Base-by-base conservation (phyloP, 2,888 invertebrate genomes). In the Disparrhopalites patrizii region DNA sequence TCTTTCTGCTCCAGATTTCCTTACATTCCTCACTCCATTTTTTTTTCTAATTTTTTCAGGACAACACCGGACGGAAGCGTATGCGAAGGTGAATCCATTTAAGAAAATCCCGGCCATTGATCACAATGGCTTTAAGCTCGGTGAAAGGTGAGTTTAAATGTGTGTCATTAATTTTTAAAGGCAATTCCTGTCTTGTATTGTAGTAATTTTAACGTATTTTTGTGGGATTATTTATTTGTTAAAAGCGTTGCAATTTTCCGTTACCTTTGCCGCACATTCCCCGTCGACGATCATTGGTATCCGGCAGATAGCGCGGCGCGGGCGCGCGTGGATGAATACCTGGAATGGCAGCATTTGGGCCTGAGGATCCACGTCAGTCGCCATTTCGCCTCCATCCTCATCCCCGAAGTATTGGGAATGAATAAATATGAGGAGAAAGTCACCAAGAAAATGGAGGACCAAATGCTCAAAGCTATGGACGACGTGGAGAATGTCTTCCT, bases 261-360 rank as follows among this genome's bases (percentile, higher is more conserved):
- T 70, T 90, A 90, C 77, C 76, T 90, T 54, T 79, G 83, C 2
- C 79, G 82, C 60, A 85, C 86, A 76, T 78, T 77, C 70, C 79
- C 85, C 38, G 76, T 82, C 1, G 76, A 78, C 1, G 84, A 86
- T 50, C 82, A 82, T 69, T 85, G 87, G 82, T 90, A 87, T 76
- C 89, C 89, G 0, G 55, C 40, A 28, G 84, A 87, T 54, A 81
- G 82, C 0, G 81, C 84, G 75, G 76, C 78, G 52, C 84, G 83
- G 77, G 88, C 88, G 0, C 79, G 81, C 68, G 84, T 90, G 3
- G 87, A 90, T 70, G 88, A 90, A 78, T 88, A 86, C 77, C 79
- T 89, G 68, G 86, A 87, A 77, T 90, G 90, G 90, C 89, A 90
- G 70, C 90, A 90, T 76, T 76, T 83, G 33, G 88, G 87, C 60